Conservation (phyloP, 2,888 invertebrate species). For the Eilema griseolum region DNA sequence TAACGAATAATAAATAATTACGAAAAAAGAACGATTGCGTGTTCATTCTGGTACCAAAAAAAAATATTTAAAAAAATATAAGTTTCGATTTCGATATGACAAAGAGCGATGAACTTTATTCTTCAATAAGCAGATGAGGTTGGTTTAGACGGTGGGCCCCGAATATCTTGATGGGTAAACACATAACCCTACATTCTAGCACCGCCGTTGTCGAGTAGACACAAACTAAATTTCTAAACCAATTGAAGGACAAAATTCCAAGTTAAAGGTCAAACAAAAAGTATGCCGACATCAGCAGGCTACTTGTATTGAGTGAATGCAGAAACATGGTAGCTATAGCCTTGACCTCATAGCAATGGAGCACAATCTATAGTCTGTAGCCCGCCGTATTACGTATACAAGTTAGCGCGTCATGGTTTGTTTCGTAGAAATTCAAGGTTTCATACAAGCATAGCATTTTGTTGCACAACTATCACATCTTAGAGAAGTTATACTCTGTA, state of each 20-base stretch:
- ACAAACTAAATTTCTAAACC: conserved; percentile 1
- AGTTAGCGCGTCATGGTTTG: neutral
- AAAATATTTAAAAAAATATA: too few species aligned
- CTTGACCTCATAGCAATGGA: conserved; percentile 20
- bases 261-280: conserved; percentile 15
- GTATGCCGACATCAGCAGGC: neutral
- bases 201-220: neutral
- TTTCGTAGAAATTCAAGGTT: conserved; percentile 9
- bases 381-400: neutral
- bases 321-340: conserved; percentile 29
- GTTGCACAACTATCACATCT: conserved; percentile 9
- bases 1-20: too few species aligned
- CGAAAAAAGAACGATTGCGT: too few species aligned
- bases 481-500: neutral
- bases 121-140: too few species aligned
- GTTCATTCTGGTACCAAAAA: too few species aligned
- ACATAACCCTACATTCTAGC: neutral
- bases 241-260: conserved; percentile 11
- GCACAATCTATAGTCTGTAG: neutral
- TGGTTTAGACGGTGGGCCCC: too few species aligned
- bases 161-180: neutral
- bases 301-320: conserved; percentile 26
- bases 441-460: neutral
- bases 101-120: too few species aligned
- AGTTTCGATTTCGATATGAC: too few species aligned